Evolutionary conservation across 2,113 vertebrate genomes (phyloP).

Genomic region (Pelvicachromis taeniatus): DNA sequence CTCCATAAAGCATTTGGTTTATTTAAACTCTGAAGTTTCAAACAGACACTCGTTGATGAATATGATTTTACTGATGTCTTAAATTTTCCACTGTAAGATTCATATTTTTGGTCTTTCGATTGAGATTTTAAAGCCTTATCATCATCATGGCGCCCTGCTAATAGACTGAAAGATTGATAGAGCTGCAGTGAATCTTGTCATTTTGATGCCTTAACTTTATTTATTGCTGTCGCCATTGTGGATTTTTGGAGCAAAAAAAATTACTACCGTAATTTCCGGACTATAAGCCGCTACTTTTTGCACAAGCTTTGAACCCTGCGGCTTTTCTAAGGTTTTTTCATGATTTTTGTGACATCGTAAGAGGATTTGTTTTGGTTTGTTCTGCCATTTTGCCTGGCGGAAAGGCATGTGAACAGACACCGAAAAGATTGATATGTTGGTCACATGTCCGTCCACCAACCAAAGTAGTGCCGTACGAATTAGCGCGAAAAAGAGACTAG

Average conservation of each 20-base stretch:
- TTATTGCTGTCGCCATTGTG: not conserved
- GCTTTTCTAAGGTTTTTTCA: too few relatives aligned
- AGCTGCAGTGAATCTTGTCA: not conserved
- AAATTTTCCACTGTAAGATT: not conserved
- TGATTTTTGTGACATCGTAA: too few relatives aligned
- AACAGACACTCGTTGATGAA: accelerated
- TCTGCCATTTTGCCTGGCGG: too few relatives aligned
- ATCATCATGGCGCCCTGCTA: not conserved
- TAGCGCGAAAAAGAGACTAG: too few relatives aligned
- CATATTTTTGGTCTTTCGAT: not conserved
- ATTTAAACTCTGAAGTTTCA: not conserved
- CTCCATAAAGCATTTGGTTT: not conserved
- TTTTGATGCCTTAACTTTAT: not conserved
- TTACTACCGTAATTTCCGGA: too few relatives aligned
- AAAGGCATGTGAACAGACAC: too few relatives aligned
- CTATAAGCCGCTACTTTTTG: too few relatives aligned
- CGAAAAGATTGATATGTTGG: too few relatives aligned
- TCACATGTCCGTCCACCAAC: too few relatives aligned
- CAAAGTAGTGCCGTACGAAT: too few relatives aligned
- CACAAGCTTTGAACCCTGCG: too few relatives aligned
- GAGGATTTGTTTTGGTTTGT: too few relatives aligned
- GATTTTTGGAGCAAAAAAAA: not conserved
- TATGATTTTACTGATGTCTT: not conserved
- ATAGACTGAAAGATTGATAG: not conserved
- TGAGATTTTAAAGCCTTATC: not conserved